These are phyloP conservation scores for Stegana nigrithorax DNA, from an alignment of 2,888 invertebrate genomes.

Conservation along the genomic window DNA sequence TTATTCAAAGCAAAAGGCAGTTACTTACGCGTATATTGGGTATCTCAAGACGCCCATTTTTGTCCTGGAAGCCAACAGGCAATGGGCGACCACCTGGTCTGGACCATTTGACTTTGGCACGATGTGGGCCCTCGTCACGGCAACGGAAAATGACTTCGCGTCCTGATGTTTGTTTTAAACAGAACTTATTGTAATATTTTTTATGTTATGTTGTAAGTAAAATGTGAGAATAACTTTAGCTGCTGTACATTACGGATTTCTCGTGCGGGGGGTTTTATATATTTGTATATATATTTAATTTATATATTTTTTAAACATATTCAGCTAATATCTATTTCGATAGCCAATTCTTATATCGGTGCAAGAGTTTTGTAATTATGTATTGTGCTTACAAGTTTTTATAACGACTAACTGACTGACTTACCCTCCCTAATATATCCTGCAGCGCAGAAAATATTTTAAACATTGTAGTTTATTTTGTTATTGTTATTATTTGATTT, in stretches of 20 bases:
- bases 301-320: no score
- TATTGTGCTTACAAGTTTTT: no score
- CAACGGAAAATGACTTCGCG: slow-evolving; percentile 94
- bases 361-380: not conserved
- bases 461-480: slow-evolving; percentile 19
- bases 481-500: not conserved
- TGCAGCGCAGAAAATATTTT: slow-evolving; percentile 40
- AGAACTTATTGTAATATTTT: no score
- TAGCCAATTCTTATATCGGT: no score
- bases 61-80: slow-evolving; percentile 81
- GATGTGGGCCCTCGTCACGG: slow-evolving; percentile 85
- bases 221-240: no score
- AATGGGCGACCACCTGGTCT: slow-evolving; percentile 79
- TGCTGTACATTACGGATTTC: no score
- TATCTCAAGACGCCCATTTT: slow-evolving; percentile 86
- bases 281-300: no score
- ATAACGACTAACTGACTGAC: slow-evolving; percentile 50
- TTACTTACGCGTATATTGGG: slow-evolving; percentile 77
- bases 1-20: no score
- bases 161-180: no score
- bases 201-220: no score
- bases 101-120: slow-evolving; percentile 82
- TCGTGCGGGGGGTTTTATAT: no score
- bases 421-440: slow-evolving; percentile 70
- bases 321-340: no score